Percentiles rank a stretch among this genome's conserved stretches.
Conservation (phyloP, 2,888 invertebrate genomes). For the Baronia brevicornis region DNA sequence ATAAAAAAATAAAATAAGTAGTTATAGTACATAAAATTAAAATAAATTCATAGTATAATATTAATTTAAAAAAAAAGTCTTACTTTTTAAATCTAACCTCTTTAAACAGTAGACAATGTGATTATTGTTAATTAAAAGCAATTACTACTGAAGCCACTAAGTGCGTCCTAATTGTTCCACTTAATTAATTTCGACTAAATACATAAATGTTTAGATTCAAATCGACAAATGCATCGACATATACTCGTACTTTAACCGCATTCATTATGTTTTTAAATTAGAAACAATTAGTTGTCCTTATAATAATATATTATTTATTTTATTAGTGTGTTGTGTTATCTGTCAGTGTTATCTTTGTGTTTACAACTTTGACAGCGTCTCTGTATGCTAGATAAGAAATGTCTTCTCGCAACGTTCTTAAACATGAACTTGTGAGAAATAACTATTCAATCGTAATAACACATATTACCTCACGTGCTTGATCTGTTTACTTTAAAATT, state of each 20-base stretch:
- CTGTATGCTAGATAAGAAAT: slow-evolving; percentile 38
- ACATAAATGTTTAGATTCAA: slow-evolving; percentile 6
- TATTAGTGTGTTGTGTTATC: slow-evolving; percentile 30
- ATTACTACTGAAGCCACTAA: no score
- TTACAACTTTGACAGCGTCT: slow-evolving; percentile 56
- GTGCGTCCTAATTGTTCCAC: no score
- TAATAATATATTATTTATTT: slow-evolving; percentile 12
- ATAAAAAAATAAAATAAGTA: no score
- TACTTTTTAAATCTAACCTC: no score
- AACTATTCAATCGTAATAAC: neutral
- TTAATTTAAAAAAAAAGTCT: no score
- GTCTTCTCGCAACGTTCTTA: slow-evolving; percentile 21
- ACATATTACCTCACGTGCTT: no score
- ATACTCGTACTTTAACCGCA: slow-evolving; percentile 4
- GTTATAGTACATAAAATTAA: no score
- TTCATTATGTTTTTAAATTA: slow-evolving; percentile 2
- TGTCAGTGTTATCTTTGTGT: slow-evolving; percentile 29
- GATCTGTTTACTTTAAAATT: no score
- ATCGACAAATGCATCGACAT: neutral
- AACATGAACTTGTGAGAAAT: slow-evolving; percentile 16
- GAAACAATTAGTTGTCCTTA: slow-evolving; percentile 13
- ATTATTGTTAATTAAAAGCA: no score
- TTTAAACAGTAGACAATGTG: no score
- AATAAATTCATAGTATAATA: no score
- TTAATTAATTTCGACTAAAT: slow-evolving; percentile 7